These are phyloP conservation scores for Lates calcarifer DNA, from an alignment of 2,113 vertebrate species.

Conservation along the genomic window DNA sequence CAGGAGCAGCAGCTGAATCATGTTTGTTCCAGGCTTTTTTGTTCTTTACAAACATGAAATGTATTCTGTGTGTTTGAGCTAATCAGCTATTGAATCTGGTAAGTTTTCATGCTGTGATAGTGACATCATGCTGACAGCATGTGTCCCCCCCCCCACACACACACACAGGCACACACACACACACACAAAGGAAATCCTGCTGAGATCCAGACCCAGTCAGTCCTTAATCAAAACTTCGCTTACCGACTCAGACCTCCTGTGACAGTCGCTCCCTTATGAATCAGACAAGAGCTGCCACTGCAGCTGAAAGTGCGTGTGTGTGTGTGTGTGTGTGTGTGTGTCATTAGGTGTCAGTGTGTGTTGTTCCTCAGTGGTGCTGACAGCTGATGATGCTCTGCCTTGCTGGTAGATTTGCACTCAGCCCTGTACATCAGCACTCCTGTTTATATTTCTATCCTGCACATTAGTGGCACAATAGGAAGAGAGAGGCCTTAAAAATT, in stretches of 20 bases:
- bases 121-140: no score
- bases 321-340: conserved; percentile 22
- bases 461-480: conserved; percentile 64
- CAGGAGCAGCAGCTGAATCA: neutral
- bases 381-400: conserved; percentile 38
- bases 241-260: neutral
- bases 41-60: neutral
- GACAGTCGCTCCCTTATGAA: conserved; percentile 12
- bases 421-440: conserved; percentile 37
- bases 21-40: neutral
- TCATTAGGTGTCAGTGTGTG: conserved; percentile 27
- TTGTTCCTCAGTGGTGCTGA: conserved; percentile 19
- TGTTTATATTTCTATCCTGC: conserved; percentile 42
- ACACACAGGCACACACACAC: neutral
- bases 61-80: neutral
- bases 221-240: neutral
- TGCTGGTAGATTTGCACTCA: conserved; percentile 39
- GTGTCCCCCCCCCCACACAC: neutral
- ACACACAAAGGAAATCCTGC: conserved; percentile 19
- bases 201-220: conserved; percentile 22
- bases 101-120: neutral
- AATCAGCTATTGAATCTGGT: neutral
- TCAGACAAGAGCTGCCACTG: conserved; percentile 15
- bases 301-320: neutral
- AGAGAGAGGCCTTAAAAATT: conserved; percentile 66